Conservation (phyloP, 2,113 vertebrate species). For the Clarias batrachus region DNA sequence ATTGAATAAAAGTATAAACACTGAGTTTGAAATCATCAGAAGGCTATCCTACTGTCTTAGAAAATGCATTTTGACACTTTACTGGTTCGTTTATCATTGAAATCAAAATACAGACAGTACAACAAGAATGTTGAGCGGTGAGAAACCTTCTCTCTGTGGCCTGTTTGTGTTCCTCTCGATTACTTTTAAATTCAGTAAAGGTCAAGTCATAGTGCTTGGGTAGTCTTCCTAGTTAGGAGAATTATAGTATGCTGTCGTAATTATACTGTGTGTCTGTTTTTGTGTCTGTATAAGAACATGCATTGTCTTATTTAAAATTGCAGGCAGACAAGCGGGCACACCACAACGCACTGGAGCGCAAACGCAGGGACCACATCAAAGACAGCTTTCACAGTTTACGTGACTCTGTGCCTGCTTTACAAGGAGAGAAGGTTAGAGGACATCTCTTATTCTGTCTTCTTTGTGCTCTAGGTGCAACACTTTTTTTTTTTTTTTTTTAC, state of each 20-base stretch:
- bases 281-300: neutral
- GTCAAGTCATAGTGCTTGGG: neutral
- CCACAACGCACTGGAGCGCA: conserved; percentile 98
- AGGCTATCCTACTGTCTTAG: neutral
- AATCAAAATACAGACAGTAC: neutral
- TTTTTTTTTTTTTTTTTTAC: neutral
- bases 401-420: conserved; percentile 94
- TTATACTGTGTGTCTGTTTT: neutral
- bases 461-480: neutral
- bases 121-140: neutral
- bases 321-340: conserved; percentile 99
- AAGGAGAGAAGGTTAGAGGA: conserved; percentile 93
- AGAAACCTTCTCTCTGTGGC: neutral
- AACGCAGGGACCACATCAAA: conserved; percentile 99
- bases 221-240: neutral
- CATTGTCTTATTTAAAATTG: conserved; percentile 32
- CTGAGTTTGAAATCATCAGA: neutral
- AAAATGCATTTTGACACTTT: neutral
- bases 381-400: conserved; percentile 99
- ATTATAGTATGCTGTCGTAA: neutral
- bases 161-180: neutral
- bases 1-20: neutral
- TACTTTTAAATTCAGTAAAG: neutral
- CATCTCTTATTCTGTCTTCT: neutral
- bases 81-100: neutral